Conservation (phyloP, 2,113 vertebrate genomes). For the Edolisoma coerulescens region DNA sequence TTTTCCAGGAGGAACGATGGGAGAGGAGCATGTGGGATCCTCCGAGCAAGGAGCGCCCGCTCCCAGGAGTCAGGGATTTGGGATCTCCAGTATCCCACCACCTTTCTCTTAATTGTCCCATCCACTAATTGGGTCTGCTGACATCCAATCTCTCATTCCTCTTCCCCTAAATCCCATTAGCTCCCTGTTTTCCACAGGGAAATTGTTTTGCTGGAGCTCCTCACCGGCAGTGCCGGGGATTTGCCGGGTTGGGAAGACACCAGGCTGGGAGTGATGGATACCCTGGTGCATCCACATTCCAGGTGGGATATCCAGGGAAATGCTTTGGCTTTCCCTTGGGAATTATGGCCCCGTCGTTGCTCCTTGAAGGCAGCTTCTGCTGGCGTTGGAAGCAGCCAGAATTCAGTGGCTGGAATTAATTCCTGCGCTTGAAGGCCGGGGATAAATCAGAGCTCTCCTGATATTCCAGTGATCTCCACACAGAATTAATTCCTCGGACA, state of each 20-base stretch:
- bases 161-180: neutral
- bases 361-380: neutral
- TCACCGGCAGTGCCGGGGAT: rapidly evolving
- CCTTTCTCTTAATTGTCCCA: neutral
- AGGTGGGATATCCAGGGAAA: neutral
- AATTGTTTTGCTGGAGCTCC: neutral
- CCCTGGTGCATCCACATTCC: neutral
- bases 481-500: neutral
- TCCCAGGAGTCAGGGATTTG: neutral
- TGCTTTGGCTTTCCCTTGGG: neutral
- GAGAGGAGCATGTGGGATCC: neutral
- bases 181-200: neutral
- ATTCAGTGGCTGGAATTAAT: rapidly evolving
- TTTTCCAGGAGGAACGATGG: neutral
- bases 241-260: rapidly evolving
- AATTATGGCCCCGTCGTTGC: neutral
- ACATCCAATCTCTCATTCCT: neutral
- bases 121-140: neutral
- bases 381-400: rapidly evolving
- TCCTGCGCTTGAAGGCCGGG: neutral
- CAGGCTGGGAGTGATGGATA: rapidly evolving
- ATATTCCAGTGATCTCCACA: neutral
- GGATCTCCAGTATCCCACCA: neutral
- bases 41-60: rapidly evolving
- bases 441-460: neutral